Percentiles rank a stretch among this genome's conserved stretches.
Evolutionary conservation across 2,113 vertebrate genomes (phyloP).

Genomic region (Tupaia chinensis): DNA sequence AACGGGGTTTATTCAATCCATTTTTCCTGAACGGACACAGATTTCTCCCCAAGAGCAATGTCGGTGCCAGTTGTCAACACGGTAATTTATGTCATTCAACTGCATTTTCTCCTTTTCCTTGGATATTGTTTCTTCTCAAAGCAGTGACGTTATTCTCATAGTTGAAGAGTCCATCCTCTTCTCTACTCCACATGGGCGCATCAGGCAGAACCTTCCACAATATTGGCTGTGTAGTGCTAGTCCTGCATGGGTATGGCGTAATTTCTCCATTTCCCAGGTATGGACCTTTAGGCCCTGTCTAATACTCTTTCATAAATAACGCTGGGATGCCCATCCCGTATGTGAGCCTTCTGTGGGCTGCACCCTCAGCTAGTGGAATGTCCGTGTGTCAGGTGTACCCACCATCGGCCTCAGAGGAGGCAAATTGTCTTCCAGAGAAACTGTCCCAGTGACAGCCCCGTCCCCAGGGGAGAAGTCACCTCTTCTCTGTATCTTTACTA

Average conservation of each 20-base stretch:
- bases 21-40: background rate
- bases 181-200: rapidly evolving
- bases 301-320: background rate
- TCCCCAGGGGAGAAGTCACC: rapidly evolving
- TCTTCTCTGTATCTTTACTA: background rate
- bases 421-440: background rate
- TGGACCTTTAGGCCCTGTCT: background rate
- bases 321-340: rapidly evolving
- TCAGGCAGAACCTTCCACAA: background rate
- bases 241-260: rapidly evolving
- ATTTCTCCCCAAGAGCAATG: background rate
- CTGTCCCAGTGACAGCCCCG: rapidly evolving
- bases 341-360: background rate
- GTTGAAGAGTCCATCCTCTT: background rate
- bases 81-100: background rate
- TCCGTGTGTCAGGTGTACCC: rapidly evolving
- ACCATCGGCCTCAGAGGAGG: background rate
- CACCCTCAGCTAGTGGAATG: too few species aligned
- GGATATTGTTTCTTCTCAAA: background rate
- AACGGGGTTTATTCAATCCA: background rate
- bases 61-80: too few species aligned
- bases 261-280: rapidly evolving
- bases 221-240: background rate
- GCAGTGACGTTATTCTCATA: rapidly evolving
- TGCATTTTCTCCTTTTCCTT: background rate